Conservation (phyloP, 2,797 vertebrate species). For the Kryptopterus vitreolus region DNA sequence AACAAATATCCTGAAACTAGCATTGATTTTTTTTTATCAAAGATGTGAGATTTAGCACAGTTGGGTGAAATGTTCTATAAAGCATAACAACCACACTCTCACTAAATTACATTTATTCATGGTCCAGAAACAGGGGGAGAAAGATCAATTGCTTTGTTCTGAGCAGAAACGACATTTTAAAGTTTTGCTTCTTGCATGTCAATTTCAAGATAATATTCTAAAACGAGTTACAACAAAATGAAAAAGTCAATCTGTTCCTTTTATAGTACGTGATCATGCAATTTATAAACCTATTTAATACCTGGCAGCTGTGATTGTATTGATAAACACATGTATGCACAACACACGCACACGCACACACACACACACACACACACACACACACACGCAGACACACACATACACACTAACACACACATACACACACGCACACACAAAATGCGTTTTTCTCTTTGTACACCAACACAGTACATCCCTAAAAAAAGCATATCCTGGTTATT, state of each 20-base stretch:
- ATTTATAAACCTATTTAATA: neutral
- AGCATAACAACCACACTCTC: neutral
- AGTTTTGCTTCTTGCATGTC: neutral
- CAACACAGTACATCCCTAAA: neutral
- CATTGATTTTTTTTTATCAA: neutral
- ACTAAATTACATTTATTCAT: neutral
- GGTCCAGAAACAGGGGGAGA: neutral
- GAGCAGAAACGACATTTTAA: neutral
- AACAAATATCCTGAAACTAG: neutral
- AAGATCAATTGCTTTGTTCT: neutral
- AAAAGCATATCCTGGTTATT: neutral
- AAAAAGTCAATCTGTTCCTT: neutral
- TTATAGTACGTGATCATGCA: neutral
- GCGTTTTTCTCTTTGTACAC: neutral
- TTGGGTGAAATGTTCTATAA: neutral
- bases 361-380: neutral
- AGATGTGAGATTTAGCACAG: neutral
- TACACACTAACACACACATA: too few species aligned
- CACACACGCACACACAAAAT: too few species aligned
- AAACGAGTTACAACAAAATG: neutral
- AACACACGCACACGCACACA: neutral
- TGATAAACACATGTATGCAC: neutral
- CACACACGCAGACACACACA: neutral
- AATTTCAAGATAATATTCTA: neutral
- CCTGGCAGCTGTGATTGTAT: neutral